phyloP scores from a whole-genome alignment of 2,797 vertebrate species.

The Gadopsis bispinosus region DNA sequence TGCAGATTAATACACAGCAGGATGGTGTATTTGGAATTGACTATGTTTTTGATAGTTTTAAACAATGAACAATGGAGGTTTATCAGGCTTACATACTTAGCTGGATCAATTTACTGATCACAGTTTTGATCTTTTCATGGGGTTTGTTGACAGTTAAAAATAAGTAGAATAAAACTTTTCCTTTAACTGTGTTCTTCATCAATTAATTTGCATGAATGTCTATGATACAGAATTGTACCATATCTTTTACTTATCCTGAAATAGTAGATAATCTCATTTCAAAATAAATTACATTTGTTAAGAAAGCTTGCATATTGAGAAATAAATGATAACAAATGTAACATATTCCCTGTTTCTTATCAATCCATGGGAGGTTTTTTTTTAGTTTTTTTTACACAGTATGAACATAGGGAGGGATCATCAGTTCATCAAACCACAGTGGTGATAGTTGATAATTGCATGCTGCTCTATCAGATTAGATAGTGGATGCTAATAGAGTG shows the following conservation, averaged over 20 bases:
- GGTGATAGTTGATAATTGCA: slow-evolving; percentile 29
- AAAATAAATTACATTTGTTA: slow-evolving; percentile 4
- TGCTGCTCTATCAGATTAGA: slow-evolving; percentile 50
- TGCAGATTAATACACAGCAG: background rate
- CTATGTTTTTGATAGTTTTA: background rate
- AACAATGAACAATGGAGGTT: background rate
- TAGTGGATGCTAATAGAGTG: background rate
- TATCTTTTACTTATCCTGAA: slow-evolving; percentile 14
- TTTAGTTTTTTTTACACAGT: background rate
- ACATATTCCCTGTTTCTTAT: slow-evolving; percentile 23
- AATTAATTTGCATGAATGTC: background rate
- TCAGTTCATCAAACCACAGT: slow-evolving; percentile 29
- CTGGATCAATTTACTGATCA: background rate
- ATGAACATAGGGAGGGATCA: background rate
- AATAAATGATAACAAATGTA: background rate
- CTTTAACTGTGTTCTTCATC: slow-evolving; percentile 24
- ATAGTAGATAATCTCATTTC: background rate
- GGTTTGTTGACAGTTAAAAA: slow-evolving; percentile 4
- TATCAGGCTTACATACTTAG: background rate
- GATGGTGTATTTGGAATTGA: background rate
- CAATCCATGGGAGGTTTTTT: background rate
- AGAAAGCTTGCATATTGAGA: slow-evolving; percentile 2
- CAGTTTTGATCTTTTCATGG: background rate
- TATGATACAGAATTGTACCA: background rate
- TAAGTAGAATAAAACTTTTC: slow-evolving; percentile 11